These are phyloP conservation scores for Rattus rattus DNA, from an alignment of 2,113 vertebrate genomes.

Conservation along the genomic window DNA sequence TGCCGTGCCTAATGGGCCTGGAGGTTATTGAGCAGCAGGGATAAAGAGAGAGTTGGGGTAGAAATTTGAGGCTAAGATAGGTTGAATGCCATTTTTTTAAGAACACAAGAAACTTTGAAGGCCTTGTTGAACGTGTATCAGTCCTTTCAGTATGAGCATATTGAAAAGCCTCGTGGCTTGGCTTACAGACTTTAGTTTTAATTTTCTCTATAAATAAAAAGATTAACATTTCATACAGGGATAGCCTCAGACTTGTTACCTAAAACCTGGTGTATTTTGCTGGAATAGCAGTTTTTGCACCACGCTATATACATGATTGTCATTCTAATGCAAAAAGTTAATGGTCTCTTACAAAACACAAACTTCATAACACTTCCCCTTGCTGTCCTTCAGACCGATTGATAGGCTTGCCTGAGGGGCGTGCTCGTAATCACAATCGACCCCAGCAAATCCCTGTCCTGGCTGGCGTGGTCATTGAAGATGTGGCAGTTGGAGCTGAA, in stretches of 20 bases:
- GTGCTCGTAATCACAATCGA: conserved; percentile 91
- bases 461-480: conserved; percentile 88
- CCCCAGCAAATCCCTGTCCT: conserved; percentile 90
- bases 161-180: conserved; percentile 20
- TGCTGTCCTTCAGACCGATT: conserved; percentile 87
- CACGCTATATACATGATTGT: neutral
- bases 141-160: conserved; percentile 29
- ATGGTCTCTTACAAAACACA: neutral
- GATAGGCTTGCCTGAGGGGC: conserved; percentile 91
- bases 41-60: neutral
- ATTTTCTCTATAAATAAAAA: conserved; percentile 33
- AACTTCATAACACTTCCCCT: neutral
- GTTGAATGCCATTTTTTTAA: neutral
- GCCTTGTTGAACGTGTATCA: neutral
- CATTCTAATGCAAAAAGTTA: neutral
- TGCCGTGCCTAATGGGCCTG: neutral
- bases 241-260: neutral
- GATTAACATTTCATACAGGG: conserved; percentile 36
- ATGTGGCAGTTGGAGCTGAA: conserved; percentile 91
- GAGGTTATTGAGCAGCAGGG: neutral
- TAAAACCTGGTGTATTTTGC: conserved; percentile 11
- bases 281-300: conserved; percentile 35
- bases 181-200: conserved; percentile 48
- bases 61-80: conserved; percentile 17
- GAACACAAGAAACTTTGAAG: neutral